Evolutionary conservation across 1,140 invertebrate genomes (phyloP).

Genomic region (Oncopeltus fasciatus): DNA sequence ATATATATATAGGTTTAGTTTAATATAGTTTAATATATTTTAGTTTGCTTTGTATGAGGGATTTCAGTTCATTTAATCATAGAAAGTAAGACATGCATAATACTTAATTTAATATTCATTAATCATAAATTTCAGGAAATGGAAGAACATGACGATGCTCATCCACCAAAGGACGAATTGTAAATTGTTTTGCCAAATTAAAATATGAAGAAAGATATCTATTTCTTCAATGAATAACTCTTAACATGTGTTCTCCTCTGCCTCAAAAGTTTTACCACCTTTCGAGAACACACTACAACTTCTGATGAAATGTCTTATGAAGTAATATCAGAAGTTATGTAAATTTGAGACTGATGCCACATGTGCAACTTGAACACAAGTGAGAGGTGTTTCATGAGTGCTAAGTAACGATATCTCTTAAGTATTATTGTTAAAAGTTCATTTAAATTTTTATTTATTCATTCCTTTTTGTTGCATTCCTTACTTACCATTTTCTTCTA

Average conservation of each 20-base stretch:
- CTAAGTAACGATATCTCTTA: neutral
- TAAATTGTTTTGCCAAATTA: constrained; percentile 29
- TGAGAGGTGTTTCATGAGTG: neutral
- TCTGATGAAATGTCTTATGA: too few relatives aligned
- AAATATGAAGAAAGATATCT: neutral
- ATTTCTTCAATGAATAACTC: neutral
- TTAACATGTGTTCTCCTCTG: too few relatives aligned
- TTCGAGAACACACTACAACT: too few relatives aligned
- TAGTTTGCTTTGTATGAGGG: too few relatives aligned
- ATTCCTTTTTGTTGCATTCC: neutral
- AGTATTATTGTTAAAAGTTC: neutral
- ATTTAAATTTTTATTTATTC: neutral
- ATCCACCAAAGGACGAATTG: constrained; percentile 49
- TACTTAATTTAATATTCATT: too few relatives aligned
- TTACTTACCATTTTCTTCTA: neutral
- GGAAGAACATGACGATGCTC: constrained; percentile 47
- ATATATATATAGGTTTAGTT: too few relatives aligned
- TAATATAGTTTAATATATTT: too few relatives aligned
- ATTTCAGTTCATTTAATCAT: too few relatives aligned
- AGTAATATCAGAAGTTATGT: neutral
- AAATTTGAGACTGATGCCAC: neutral
- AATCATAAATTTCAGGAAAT: constrained; percentile 37
- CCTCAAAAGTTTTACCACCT: too few relatives aligned
- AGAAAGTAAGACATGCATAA: too few relatives aligned
- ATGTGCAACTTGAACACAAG: neutral